These are phyloP conservation scores for Pachydiplax longipennis DNA, from an alignment of 2,888 invertebrate species.

Conservation along the genomic window DNA sequence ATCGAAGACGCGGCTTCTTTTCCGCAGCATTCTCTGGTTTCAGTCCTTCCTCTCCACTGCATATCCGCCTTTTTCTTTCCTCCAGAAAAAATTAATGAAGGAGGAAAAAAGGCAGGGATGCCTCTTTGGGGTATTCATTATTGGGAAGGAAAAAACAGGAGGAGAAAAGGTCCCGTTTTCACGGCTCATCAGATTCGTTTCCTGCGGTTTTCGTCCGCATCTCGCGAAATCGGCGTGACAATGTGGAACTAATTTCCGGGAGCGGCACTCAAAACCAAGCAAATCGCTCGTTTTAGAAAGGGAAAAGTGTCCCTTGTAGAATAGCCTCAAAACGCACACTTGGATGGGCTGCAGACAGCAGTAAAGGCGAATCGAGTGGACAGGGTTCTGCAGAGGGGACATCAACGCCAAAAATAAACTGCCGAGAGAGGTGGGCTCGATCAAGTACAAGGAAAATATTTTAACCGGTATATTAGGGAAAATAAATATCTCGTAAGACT, in stretches of 20 bases:
- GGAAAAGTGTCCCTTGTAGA: neutral
- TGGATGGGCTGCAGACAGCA: no score
- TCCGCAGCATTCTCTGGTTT: neutral
- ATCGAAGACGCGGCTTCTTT: no score
- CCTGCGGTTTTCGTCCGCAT: neutral
- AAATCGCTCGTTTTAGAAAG: neutral
- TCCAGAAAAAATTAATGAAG: neutral
- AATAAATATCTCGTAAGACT: no score
- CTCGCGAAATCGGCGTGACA: neutral
- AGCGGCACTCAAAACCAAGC: neutral
- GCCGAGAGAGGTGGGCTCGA: no score
- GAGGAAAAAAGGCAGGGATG: neutral
- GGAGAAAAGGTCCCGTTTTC: neutral
- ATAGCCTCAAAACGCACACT: no score
- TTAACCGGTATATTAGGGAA: no score
- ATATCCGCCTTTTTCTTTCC: neutral
- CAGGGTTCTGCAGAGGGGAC: no score
- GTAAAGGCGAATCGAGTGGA: no score
- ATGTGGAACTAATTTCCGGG: neutral
- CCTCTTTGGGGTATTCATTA: neutral
- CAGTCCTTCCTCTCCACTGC: neutral
- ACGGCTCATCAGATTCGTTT: neutral
- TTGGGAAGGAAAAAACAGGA: neutral
- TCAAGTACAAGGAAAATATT: no score
- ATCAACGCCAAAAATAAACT: no score